Evolutionary conservation across 30 jellyfish, hydroid and myxozoan species (phyloP), one percentile per base, ranked within the genome.

Genomic region (Clytia hemisphaerica): DNA sequence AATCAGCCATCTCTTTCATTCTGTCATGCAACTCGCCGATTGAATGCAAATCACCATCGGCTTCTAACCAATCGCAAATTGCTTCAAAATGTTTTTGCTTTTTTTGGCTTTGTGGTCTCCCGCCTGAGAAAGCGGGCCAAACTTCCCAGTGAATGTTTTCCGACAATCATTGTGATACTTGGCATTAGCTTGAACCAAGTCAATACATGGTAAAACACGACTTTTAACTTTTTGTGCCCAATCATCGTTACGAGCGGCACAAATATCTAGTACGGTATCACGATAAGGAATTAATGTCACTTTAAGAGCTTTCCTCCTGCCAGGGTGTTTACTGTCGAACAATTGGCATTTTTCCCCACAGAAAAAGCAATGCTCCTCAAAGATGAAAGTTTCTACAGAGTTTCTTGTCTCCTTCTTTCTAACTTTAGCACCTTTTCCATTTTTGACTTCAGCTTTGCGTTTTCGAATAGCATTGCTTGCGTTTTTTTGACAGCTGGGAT

Each of bases 401-500:
- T 24, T 51, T n/a, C 66, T 51, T 24, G 66, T 51, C 28, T 51
- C 66, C 24, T n/a, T 40, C 16, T 40, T 40, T 40, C 16, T 31
- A 51, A 12, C 30, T 24, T 12, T 12, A 31, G 10, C 14, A n/a
- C n/a, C 16, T 40, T 40, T 40, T 40, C 16, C 66, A 51, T n/a
- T 24, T 24, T 12, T 12, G 66, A 12, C 14, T 15, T 51, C 66
- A 16, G 18, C 24, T 0, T 51, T 51, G 21, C 66, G 66, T 51
- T 51, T 51, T 24, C 66, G 21, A 14, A 51, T 0, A 51, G 66
- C 10, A 22, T 51, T 51, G 66, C 66, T 1, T 51, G 28, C 30
- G 28, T 51, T 51, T 0, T 51, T 51, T 51, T 51, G 66, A 24
- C 66, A 51, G 66, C 66, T 51, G 10, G 66, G 65, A 24, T 51